A percentile compares a stretch with the other conserved stretches of the same genome.
phyloP scores from a whole-genome alignment of 2,113 vertebrate species.

The Aegotheles bennettii region DNA sequence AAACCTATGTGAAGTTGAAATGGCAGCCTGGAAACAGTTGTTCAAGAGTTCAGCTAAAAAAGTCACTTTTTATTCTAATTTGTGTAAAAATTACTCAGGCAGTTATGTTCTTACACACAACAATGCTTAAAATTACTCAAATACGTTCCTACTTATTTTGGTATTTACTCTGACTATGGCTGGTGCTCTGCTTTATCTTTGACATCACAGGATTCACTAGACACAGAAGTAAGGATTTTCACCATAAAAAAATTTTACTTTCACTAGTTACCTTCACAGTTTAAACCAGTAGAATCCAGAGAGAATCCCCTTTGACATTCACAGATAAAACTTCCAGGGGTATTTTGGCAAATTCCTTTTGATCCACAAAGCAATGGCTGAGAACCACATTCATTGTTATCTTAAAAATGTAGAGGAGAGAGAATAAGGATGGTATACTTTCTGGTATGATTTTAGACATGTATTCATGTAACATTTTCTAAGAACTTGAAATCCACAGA shows the following conservation, averaged over 20 bases:
- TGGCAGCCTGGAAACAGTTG: neutral
- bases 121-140: neutral
- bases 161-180: neutral
- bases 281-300: conserved; percentile 79
- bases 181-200: neutral
- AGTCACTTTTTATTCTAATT: neutral
- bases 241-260: neutral
- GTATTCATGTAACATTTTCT: neutral
- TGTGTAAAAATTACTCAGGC: neutral
- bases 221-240: neutral
- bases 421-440: neutral
- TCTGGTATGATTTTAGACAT: neutral
- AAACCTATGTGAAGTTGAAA: neutral
- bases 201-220: neutral
- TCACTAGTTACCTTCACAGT: conserved; percentile 78
- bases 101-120: neutral
- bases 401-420: conserved; percentile 43
- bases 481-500: neutral
- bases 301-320: conserved; percentile 84
- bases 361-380: conserved; percentile 77
- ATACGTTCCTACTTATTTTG: neutral
- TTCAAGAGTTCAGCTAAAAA: neutral
- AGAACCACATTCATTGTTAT: conserved; percentile 84
- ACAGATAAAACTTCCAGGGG: conserved; percentile 83
- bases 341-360: conserved; percentile 83